Conservation (phyloP, 1,140 invertebrate species). For the Leguminivora glycinivorella region DNA sequence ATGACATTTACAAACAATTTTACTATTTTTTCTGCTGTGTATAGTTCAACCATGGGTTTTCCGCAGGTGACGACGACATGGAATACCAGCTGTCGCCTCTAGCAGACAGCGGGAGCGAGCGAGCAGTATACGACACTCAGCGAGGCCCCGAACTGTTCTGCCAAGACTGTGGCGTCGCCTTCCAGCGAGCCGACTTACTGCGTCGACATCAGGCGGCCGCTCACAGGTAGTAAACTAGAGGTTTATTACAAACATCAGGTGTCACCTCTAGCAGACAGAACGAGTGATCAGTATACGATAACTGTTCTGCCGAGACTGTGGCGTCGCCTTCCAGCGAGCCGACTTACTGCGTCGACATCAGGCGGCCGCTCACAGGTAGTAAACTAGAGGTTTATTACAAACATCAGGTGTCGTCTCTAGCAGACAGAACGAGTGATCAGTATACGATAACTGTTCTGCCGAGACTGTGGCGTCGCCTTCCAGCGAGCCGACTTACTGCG, state of each 20-base stretch:
- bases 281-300: slow-evolving; percentile 58
- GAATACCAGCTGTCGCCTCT: slow-evolving; percentile 60
- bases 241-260: slow-evolving; percentile 45
- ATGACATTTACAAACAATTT: too few relatives aligned
- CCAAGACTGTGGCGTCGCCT: slow-evolving; percentile 86
- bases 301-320: slow-evolving; percentile 87
- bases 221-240: slow-evolving; percentile 56
- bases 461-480: slow-evolving; percentile 87
- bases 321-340: slow-evolving; percentile 86
- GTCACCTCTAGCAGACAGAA: slow-evolving; percentile 46
- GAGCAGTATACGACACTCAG: slow-evolving; percentile 43
- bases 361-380: slow-evolving; percentile 71
- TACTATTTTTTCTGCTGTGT: too few relatives aligned
- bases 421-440: slow-evolving; percentile 41
- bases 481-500: slow-evolving; percentile 86
- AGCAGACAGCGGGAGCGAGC: slow-evolving; percentile 43
- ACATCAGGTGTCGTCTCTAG: slow-evolving; percentile 54
- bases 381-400: slow-evolving; percentile 26
- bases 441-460: slow-evolving; percentile 83
- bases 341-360: slow-evolving; percentile 86
- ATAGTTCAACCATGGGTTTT: slow-evolving; percentile 18
- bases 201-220: slow-evolving; percentile 81
- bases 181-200: slow-evolving; percentile 86
- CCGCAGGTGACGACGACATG: slow-evolving; percentile 54
- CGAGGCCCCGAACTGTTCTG: slow-evolving; percentile 84